Evolutionary conservation across 2,113 vertebrate genomes (phyloP).

Genomic region (Siniperca chuatsi): DNA sequence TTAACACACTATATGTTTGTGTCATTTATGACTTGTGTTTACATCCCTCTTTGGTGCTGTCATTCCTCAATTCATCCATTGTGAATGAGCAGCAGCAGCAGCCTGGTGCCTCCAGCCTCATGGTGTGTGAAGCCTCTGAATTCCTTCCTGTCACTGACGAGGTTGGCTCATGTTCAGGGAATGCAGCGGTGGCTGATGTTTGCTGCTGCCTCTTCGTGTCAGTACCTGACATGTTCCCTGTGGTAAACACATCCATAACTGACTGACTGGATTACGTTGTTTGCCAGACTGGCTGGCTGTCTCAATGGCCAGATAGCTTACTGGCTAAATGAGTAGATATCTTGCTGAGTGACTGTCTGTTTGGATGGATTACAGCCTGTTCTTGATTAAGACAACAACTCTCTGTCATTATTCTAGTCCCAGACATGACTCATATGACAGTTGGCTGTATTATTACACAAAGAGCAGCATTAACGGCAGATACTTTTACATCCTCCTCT

Average conservation of each 20-base stretch:
- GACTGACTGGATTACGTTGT: slow-evolving; percentile 47
- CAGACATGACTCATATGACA: slow-evolving; percentile 46
- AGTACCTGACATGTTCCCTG: slow-evolving; percentile 75
- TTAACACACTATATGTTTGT: not conserved
- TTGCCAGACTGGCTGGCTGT: not conserved
- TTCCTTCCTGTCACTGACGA: slow-evolving; percentile 73
- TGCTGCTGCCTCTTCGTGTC: slow-evolving; percentile 76
- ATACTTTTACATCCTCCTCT: slow-evolving; percentile 46
- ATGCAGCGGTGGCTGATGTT: slow-evolving; percentile 72
- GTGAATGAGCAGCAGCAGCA: slow-evolving; percentile 7
- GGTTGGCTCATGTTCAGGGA: slow-evolving; percentile 78
- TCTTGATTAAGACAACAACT: slow-evolving; percentile 32
- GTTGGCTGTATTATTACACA: slow-evolving; percentile 31
- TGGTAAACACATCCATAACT: slow-evolving; percentile 62
- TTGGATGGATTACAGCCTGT: slow-evolving; percentile 19
- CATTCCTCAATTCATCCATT: slow-evolving; percentile 7
- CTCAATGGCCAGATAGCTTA: slow-evolving; percentile 8
- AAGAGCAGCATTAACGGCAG: slow-evolving; percentile 13
- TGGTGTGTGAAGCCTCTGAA: slow-evolving; percentile 62
- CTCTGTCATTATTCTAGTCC: slow-evolving; percentile 15
- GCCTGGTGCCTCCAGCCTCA: slow-evolving; percentile 44
- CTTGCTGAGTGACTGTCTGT: slow-evolving; percentile 26
- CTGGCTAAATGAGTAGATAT: slow-evolving; percentile 1
- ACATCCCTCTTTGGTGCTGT: not conserved
- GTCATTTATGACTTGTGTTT: not conserved